Evolutionary conservation across 2,113 vertebrate genomes (phyloP).

Genomic region (Ictidomys tridecemlineatus): DNA sequence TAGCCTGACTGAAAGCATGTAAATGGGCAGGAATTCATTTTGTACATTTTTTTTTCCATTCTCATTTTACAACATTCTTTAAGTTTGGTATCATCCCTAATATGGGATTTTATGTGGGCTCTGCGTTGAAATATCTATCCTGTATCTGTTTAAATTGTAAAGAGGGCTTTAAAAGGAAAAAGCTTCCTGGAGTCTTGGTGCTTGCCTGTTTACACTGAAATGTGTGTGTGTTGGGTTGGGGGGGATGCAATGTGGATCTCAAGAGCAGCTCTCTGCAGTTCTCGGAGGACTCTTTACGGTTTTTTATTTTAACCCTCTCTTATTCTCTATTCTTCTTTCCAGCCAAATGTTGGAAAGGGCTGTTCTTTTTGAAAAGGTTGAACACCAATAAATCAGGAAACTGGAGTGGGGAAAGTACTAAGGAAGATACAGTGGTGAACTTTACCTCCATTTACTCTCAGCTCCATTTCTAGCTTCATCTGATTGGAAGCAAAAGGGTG

Average conservation of each 20-base stretch:
- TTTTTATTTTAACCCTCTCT: conserved; percentile 71
- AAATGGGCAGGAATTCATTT: conserved; percentile 98
- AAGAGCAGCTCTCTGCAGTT: conserved; percentile 48
- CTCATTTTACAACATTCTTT: conserved; percentile 92
- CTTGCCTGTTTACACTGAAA: conserved; percentile 80
- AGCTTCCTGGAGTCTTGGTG: conserved; percentile 45
- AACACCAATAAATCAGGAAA: not conserved
- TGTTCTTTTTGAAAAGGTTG: not conserved
- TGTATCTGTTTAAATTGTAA: conserved; percentile 86
- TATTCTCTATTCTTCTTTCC: conserved; percentile 22
- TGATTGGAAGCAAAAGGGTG: not conserved
- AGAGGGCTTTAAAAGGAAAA: conserved; percentile 80
- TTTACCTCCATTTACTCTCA: not conserved
- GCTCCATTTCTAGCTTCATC: not conserved
- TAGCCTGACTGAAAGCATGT: conserved; percentile 98
- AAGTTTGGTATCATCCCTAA: conserved; percentile 90
- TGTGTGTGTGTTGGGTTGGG: not conserved
- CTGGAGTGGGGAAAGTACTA: not conserved
- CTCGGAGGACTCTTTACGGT: conserved; percentile 69
- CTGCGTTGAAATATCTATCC: conserved; percentile 83
- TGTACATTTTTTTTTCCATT: conserved; percentile 91
- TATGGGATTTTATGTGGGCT: conserved; percentile 87
- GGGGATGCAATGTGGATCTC: not conserved
- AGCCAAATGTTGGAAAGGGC: conserved; percentile 52
- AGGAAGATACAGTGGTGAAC: not conserved